A percentile compares a stretch with the other conserved stretches of the same genome.
Conservation (phyloP, 2,888 invertebrate genomes). For the Volucella inanis region DNA sequence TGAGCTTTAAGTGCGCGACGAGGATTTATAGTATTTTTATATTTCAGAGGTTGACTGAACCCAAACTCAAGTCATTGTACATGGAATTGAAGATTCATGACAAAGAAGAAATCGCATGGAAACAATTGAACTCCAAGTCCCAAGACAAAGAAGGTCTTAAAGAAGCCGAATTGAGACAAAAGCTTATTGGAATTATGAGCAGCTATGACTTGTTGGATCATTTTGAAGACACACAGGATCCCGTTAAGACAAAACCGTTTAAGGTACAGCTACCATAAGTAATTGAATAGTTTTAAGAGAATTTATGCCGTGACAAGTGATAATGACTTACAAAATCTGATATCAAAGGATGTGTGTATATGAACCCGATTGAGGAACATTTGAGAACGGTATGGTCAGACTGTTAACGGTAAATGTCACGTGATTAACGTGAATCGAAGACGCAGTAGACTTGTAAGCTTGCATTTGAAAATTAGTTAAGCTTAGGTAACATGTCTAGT, state of each 20-base stretch:
- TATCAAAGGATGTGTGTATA: too few species aligned
- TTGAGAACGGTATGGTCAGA: too few species aligned
- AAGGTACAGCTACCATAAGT: slow-evolving; percentile 76
- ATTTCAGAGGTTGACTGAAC: slow-evolving; percentile 88
- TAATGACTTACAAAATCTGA: too few species aligned
- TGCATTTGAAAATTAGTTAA: too few species aligned
- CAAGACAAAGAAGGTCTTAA: slow-evolving; percentile 93
- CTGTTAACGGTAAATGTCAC: too few species aligned
- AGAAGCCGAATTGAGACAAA: slow-evolving; percentile 91
- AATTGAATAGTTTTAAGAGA: too few species aligned
- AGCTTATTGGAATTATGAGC: slow-evolving; percentile 91
- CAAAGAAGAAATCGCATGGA: slow-evolving; percentile 94
- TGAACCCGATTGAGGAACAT: too few species aligned
- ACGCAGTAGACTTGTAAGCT: too few species aligned
- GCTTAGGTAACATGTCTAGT: too few species aligned
- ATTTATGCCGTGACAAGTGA: too few species aligned
- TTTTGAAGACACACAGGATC: slow-evolving; percentile 88
- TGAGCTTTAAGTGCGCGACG: neutral
- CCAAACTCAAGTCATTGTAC: slow-evolving; percentile 92
- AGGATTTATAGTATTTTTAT: slow-evolving; percentile 9
- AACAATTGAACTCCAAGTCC: slow-evolving; percentile 91
- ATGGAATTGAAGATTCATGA: slow-evolving; percentile 96
- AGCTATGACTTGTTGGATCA: slow-evolving; percentile 91
- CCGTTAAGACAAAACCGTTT: slow-evolving; percentile 82
- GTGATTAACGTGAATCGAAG: too few species aligned